Evolutionary conservation across 1,140 invertebrate genomes (phyloP), one percentile per base, ranked within the genome.

Genomic region (Zaprionus inermis): DNA sequence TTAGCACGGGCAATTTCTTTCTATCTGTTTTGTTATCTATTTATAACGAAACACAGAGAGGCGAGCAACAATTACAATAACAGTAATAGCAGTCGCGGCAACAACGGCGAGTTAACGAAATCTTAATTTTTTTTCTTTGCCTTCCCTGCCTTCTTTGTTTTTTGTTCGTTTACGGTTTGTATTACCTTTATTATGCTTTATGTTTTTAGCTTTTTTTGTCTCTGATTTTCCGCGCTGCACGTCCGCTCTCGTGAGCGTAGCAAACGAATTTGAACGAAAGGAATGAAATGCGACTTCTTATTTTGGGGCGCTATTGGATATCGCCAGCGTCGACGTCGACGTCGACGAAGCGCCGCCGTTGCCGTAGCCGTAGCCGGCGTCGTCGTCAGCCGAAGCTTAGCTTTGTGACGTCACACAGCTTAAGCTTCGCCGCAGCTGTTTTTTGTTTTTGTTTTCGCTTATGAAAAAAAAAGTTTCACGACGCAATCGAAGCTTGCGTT

Each of bases 231-330:
- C 90, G 90, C 86, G 85, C 79, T 78, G 67, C 82, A 91, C 90
- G 90, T 90, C 90, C 90, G 90, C 90, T 91, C 90, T 81, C 83
- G 75, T 89, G 90, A 91, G 90, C 90, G 83, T 76, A 90, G 78
- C 83, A 89, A 91, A 91, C 90, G 85, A 90, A 84, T 89, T 89
- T 89, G 84, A 89, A 89, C 84, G 73, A 89, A 89, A 89, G 85
- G 85, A 89, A 89, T 89, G 84, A 89, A 88, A 81, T 84, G 81
- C 85, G 85, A 89, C 84, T 89, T 89, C 84, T 89, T 89, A 89
- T 89, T 89, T 89, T 89, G 84, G 80, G 80, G 84, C 80, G 81
- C 85, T 84, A 89, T 90, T 84, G 84, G 85, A 84, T 84, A 80
- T 78, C 34, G 73, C 46, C 36, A 38, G 34, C 14, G 57, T 28